These are phyloP conservation scores for Bufo bufo DNA, from an alignment of 2,113 vertebrate species.

Conservation along the genomic window DNA sequence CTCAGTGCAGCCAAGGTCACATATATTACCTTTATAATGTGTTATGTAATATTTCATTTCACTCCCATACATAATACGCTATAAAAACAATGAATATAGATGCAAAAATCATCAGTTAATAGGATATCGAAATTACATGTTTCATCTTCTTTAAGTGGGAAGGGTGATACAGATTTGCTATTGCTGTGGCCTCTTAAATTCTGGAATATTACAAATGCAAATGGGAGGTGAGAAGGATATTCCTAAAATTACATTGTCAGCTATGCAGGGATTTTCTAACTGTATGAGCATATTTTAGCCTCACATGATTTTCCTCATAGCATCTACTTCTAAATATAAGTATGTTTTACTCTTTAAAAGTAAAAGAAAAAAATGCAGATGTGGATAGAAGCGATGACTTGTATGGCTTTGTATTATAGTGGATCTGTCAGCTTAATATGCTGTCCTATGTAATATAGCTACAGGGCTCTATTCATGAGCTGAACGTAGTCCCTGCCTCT, in stretches of 20 bases:
- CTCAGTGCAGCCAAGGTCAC: constrained; percentile 66
- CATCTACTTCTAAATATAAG: too few species aligned
- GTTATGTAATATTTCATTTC: constrained; percentile 51
- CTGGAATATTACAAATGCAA: not conserved
- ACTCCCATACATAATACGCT: not conserved
- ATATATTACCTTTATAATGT: constrained; percentile 59
- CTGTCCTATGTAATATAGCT: too few species aligned
- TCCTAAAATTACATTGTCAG: not conserved
- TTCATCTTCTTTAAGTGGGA: not conserved
- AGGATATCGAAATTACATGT: not conserved
- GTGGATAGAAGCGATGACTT: too few species aligned
- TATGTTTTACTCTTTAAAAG: too few species aligned
- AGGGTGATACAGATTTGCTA: not conserved
- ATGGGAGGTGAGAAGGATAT: not conserved
- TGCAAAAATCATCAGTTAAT: constrained; percentile 17
- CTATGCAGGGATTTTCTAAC: not conserved
- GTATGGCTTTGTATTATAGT: too few species aligned
- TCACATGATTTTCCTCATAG: not conserved
- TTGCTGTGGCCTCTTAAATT: not conserved
- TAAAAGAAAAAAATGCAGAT: too few species aligned
- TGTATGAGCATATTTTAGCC: not conserved
- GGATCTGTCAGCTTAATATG: too few species aligned
- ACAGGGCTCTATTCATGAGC: too few species aligned
- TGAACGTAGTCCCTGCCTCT: too few species aligned
- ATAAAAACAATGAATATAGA: constrained; percentile 1